Evolutionary conservation across 2,797 vertebrate genomes (phyloP).

Genomic region (Enteromius viviparus): DNA sequence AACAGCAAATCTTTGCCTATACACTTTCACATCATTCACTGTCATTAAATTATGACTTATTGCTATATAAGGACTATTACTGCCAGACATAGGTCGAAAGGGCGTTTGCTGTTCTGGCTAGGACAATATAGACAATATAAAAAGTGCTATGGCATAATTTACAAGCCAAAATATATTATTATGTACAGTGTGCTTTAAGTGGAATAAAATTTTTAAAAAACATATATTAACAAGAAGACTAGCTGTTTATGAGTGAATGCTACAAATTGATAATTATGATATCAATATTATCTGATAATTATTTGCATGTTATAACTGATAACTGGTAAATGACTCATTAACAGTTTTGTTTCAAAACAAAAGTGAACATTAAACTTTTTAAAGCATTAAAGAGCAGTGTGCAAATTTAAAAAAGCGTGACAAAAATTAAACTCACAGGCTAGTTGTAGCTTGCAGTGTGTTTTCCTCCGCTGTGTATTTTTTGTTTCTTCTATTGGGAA

Average conservation of each 20-base stretch:
- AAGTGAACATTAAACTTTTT: not conserved
- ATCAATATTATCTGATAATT: not conserved
- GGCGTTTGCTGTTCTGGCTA: not conserved
- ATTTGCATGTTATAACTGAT: not conserved
- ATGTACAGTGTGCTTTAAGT: slow-evolving; percentile 10
- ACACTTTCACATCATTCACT: slow-evolving; percentile 21
- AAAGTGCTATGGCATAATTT: slow-evolving; percentile 29
- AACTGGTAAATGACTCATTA: not conserved
- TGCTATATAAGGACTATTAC: slow-evolving; percentile 40
- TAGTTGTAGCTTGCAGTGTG: slow-evolving; percentile 8
- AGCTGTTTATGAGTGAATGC: slow-evolving; percentile 16
- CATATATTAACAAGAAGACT: slow-evolving; percentile 28
- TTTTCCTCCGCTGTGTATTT: not conserved
- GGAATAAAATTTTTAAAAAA: slow-evolving; percentile 24
- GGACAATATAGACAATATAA: not conserved
- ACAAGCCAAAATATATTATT: slow-evolving; percentile 18
- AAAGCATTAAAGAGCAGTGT: not conserved
- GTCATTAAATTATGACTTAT: slow-evolving; percentile 25
- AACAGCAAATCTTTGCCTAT: slow-evolving; percentile 9
- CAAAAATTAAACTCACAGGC: slow-evolving; percentile 45
- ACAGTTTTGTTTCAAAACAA: not conserved
- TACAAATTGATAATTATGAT: not conserved
- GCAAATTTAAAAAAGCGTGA: not conserved
- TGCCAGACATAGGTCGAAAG: slow-evolving; percentile 32
- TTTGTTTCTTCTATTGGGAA: slow-evolving; percentile 20